Evolutionary conservation across 2,113 vertebrate species (phyloP).

Genomic region (Chionis minor): DNA sequence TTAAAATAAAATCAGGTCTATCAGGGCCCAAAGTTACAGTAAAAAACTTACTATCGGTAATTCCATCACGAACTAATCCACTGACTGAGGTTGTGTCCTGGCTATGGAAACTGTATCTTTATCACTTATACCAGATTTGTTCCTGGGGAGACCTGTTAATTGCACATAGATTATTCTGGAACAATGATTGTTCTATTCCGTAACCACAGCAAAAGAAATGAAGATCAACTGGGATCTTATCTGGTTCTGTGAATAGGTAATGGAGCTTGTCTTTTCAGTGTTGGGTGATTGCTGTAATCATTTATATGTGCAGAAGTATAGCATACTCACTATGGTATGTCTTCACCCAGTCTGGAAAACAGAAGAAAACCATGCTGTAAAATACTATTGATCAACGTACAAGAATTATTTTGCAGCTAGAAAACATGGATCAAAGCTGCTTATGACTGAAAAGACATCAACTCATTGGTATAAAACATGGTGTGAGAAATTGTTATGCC

Average conservation of each 20-base stretch:
- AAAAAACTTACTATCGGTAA: background rate
- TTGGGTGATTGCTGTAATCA: background rate
- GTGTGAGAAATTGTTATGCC: background rate
- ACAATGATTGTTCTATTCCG: background rate
- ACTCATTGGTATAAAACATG: background rate
- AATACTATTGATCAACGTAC: accelerated
- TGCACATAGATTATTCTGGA: background rate
- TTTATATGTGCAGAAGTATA: background rate
- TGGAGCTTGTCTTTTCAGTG: background rate
- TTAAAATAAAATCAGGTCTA: background rate
- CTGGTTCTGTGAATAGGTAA: background rate
- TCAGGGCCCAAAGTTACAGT: background rate
- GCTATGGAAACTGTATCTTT: background rate
- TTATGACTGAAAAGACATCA: background rate
- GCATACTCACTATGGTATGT: background rate
- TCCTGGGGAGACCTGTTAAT: background rate
- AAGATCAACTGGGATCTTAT: background rate
- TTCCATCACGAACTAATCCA: background rate
- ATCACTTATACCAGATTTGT: background rate
- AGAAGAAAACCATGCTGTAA: background rate
- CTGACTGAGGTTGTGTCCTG: background rate
- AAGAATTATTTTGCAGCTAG: background rate
- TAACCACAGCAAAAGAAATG: background rate
- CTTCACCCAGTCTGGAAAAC: background rate
- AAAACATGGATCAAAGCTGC: background rate